Evolutionary conservation across 2,888 invertebrate genomes (phyloP).

Genomic region (Operophtera brumata): DNA sequence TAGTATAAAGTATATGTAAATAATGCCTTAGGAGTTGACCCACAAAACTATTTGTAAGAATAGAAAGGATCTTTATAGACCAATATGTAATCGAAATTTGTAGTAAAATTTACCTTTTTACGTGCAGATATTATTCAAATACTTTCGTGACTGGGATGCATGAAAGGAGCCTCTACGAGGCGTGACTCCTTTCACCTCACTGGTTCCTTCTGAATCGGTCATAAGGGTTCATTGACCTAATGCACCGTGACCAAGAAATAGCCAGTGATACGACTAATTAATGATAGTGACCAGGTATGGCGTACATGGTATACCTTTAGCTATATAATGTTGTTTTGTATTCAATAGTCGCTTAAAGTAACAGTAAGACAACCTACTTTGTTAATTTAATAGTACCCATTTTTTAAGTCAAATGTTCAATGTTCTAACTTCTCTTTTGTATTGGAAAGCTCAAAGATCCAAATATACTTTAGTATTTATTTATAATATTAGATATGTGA

Average conservation of each 20-base stretch:
- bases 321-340: background rate
- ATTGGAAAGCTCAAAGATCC: slow-evolving; percentile 49
- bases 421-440: background rate
- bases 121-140: background rate
- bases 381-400: background rate
- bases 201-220: too few species aligned
- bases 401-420: slow-evolving; percentile 5
- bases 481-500: slow-evolving; percentile 50
- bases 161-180: too few species aligned
- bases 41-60: slow-evolving; percentile 4
- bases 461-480: slow-evolving; percentile 40
- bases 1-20: background rate
- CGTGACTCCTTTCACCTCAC: too few species aligned
- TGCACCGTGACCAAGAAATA: too few species aligned
- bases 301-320: slow-evolving; percentile 5
- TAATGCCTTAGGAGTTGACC: slow-evolving; percentile 11
- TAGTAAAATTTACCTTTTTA: slow-evolving; percentile 9
- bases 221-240: too few species aligned
- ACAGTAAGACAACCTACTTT: background rate
- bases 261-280: too few species aligned
- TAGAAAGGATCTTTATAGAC: background rate
- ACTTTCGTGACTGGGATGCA: too few species aligned
- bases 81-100: background rate
- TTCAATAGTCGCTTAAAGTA: background rate
- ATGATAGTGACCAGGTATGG: background rate